phyloP scores from a whole-genome alignment of 2,113 vertebrate species.

The Erythrolamprus reginae region DNA sequence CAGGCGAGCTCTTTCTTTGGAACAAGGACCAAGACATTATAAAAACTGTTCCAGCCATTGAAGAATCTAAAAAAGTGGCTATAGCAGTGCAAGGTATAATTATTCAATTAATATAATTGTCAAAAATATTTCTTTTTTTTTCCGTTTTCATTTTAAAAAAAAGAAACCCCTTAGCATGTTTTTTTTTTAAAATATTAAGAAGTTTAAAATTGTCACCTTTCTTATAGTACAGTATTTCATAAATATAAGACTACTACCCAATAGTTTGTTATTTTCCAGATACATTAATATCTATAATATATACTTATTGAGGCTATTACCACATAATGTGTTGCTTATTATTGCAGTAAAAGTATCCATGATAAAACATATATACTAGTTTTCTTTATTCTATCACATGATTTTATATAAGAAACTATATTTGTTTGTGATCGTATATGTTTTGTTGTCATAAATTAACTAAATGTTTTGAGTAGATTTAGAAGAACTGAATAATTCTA shows the following conservation, averaged over 20 bases:
- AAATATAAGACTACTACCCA: neutral
- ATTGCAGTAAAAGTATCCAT: neutral
- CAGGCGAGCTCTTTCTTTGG: slow-evolving; percentile 92
- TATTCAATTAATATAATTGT: slow-evolving; percentile 15
- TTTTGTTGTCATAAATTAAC: neutral
- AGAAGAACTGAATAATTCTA: neutral
- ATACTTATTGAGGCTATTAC: neutral
- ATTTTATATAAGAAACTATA: neutral
- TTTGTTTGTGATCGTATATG: neutral
- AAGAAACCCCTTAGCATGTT: neutral
- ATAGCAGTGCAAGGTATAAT: slow-evolving; percentile 66
- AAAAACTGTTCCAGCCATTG: slow-evolving; percentile 70
- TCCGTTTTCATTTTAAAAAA: neutral
- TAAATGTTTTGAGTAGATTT: neutral
- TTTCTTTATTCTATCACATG: neutral
- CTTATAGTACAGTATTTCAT: neutral
- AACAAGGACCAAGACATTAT: slow-evolving; percentile 85
- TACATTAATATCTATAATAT: neutral
- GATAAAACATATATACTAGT: neutral
- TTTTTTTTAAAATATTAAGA: neutral
- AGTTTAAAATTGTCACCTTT: neutral
- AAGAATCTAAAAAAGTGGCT: slow-evolving; percentile 69
- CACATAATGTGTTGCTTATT: neutral
- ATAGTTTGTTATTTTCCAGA: neutral
- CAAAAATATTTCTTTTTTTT: neutral